Conservation (phyloP, 2,113 vertebrate genomes). For the Onychorhynchus coronatus region DNA sequence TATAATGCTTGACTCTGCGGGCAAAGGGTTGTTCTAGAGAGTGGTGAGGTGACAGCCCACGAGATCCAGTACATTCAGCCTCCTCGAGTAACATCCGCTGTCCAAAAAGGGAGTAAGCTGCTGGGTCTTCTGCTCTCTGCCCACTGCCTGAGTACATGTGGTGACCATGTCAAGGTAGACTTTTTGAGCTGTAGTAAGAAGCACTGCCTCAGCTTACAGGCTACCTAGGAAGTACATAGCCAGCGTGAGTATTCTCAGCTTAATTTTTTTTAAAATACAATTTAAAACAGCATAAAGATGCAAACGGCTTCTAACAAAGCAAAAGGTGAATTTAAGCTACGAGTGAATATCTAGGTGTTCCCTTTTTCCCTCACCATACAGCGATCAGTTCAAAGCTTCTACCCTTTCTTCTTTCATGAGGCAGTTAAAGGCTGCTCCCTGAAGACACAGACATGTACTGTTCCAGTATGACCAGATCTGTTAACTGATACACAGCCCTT, state of each 20-base stretch:
- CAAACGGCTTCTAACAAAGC: neutral
- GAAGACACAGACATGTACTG: neutral
- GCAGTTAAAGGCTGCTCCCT: neutral
- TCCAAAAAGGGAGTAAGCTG: neutral
- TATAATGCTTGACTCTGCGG: neutral
- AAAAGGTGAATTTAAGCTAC: neutral
- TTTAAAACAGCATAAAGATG: neutral
- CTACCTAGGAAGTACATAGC: neutral
- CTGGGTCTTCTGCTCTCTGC: neutral
- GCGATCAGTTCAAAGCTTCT: neutral
- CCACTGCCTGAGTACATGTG: neutral
- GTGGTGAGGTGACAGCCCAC: neutral
- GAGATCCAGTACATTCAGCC: neutral
- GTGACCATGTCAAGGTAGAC: too few relatives aligned
- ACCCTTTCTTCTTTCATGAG: neutral
- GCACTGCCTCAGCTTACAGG: neutral
- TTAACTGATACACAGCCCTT: neutral
- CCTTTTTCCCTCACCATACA: neutral
- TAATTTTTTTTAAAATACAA: neutral
- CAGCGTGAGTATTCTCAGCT: neutral
- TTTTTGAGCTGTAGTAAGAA: neutral
- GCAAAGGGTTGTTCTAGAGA: neutral
- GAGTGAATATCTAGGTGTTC: neutral
- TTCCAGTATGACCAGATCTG: slow-evolving; percentile 6
- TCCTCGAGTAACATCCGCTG: neutral